A percentile compares a stretch with the other conserved stretches of the same genome.
These are phyloP conservation scores for Olivierus martensii DNA, from an alignment of 1,140 invertebrate genomes.

Conservation along the genomic window DNA sequence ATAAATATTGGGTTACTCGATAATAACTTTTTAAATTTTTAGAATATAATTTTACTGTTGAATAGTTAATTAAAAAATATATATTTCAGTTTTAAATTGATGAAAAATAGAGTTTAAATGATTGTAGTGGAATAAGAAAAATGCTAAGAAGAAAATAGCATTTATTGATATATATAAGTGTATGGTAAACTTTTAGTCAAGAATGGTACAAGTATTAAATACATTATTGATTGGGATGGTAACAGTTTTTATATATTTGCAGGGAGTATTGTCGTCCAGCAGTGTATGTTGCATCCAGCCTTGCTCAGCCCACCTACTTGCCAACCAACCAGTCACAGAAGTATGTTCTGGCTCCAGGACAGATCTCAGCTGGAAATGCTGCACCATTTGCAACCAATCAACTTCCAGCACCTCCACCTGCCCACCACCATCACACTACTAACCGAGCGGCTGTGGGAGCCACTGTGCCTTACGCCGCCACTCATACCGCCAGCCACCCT, in stretches of 20 bases:
- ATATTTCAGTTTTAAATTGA: no score
- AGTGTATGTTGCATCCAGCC: constrained; percentile 20
- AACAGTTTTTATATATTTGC: constrained; percentile 2
- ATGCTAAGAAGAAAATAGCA: no score
- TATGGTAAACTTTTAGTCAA: no score
- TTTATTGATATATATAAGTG: no score
- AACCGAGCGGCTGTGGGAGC: constrained; percentile 12
- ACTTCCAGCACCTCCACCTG: constrained; percentile 19
- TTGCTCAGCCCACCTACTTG: constrained; percentile 18
- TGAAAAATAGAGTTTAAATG: no score
- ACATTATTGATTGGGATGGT: no score
- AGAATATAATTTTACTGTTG: no score
- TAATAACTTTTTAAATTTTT: no score
- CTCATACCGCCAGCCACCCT: constrained; percentile 4
- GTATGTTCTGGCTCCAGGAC: constrained; percentile 18
- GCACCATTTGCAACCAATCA: constrained; percentile 6
- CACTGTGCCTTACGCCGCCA: constrained; percentile 9
- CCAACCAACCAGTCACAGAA: constrained; percentile 19
- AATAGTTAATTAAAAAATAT: no score
- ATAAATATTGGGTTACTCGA: no score
- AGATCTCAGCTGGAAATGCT: constrained; percentile 7
- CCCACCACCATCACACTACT: constrained; percentile 18
- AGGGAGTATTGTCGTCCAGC: constrained; percentile 22
- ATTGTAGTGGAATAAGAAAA: no score
- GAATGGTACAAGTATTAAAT: no score